phyloP scores from a whole-genome alignment of 2,113 vertebrate species.

The Gasterosteus nipponicus region DNA sequence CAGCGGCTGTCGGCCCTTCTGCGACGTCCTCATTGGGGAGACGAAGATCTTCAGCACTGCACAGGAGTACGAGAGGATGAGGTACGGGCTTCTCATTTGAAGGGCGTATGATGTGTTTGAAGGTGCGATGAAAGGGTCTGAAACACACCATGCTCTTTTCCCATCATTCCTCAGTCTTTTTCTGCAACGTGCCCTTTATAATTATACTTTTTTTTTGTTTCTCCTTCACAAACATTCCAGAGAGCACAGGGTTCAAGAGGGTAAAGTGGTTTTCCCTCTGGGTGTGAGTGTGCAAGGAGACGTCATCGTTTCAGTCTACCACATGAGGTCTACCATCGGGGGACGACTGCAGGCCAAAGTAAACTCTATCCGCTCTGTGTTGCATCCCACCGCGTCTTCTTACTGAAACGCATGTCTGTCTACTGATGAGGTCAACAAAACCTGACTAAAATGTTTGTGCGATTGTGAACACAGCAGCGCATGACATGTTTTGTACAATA shows the following conservation, averaged over 20 bases:
- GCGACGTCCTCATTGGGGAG: slow-evolving; percentile 95
- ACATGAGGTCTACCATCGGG: slow-evolving; percentile 95
- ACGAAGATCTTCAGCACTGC: slow-evolving; percentile 95
- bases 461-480: neutral
- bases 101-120: neutral
- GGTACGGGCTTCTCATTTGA: slow-evolving; percentile 71
- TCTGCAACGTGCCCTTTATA: neutral
- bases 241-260: slow-evolving; percentile 94
- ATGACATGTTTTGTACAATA: neutral
- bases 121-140: neutral
- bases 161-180: neutral
- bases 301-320: slow-evolving; percentile 92
- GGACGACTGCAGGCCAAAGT: slow-evolving; percentile 98
- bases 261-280: slow-evolving; percentile 92
- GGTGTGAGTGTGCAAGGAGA: slow-evolving; percentile 94
- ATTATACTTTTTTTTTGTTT: neutral
- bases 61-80: slow-evolving; percentile 97
- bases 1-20: slow-evolving; percentile 96
- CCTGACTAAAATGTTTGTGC: neutral
- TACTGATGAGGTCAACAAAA: neutral
- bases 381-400: neutral
- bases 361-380: slow-evolving; percentile 9
- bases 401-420: neutral
- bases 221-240: slow-evolving; percentile 68
- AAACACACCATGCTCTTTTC: neutral